Evolutionary conservation across 2,888 invertebrate genomes (phyloP).

Genomic region (Drosophila fulvimacula): DNA sequence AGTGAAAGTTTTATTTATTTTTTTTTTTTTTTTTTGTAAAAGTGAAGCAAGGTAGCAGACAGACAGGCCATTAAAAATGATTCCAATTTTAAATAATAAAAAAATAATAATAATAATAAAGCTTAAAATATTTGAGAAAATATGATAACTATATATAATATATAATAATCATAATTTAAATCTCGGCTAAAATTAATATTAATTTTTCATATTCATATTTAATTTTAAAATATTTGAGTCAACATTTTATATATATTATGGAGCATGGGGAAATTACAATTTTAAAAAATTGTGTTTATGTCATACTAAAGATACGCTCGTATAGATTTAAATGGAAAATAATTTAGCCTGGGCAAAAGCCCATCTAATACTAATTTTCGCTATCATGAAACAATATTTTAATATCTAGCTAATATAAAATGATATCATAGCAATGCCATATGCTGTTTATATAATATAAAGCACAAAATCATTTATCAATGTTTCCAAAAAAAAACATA

Average conservation of each 20-base stretch:
- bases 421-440: conserved; percentile 8
- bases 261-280: background rate
- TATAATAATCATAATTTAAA: background rate
- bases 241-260: background rate
- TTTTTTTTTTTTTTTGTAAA: conserved; percentile 6
- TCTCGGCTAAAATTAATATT: background rate
- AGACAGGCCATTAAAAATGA: background rate
- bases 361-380: background rate
- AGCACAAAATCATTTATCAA: too few relatives aligned
- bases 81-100: background rate
- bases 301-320: background rate
- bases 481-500: background rate
- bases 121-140: background rate
- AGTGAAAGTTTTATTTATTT: conserved; percentile 58
- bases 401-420: background rate
- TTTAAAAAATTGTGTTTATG: too few relatives aligned
- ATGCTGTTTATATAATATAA: background rate
- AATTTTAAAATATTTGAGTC: too few relatives aligned
- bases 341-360: background rate
- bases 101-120: background rate
- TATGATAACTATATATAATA: background rate
- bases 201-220: too few relatives aligned
- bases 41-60: conserved; percentile 8
- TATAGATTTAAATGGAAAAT: background rate
- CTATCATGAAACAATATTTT: background rate